Base-by-base conservation (phyloP, 2,113 vertebrate species). In the Corapipo altera region DNA sequence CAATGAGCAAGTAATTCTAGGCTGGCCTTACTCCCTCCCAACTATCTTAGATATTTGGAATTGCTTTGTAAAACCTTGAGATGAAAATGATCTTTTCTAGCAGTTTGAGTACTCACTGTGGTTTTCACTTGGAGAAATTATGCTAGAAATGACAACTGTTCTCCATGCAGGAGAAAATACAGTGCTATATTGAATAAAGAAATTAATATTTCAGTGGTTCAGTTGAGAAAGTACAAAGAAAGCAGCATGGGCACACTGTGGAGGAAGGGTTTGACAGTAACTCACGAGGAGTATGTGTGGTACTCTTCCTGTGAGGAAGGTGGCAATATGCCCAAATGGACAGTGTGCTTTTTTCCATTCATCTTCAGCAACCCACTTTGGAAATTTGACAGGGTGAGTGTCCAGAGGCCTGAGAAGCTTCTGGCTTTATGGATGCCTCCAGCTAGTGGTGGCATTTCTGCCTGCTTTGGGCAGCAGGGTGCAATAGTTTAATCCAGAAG, bases 61-160 rank as follows among this genome's bases (percentile, higher is more conserved):
- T 81, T 73, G 19, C 52, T 89, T 92, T 87, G 84, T 65, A 82
- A 87, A 92, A 93, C 65, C 24, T 94, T 92, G 44, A 87, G n/a
- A 77, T 85, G 65, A 94, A 92, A 95, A 62, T 27, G 1, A 62
- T 89, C 41, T 76, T 86, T 85, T 17, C 28, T 84, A 74, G 80
- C 57, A 35, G 51, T 77, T 90, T 0, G 6, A 86, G 65, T 81
- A 75, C 48, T 95, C 51, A 12, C 35, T 89, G 55, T 72, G 84
- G 65, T 93, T 95, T 96, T 39, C n/a, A 41, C 37, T 87, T 71
- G 41, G 52, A 95, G 49, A 91, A 89, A 32, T 74, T 70, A 43
- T 11, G 2, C 24, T 89, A 69, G 61, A 89, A 95, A 65, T 79
- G 9, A 23, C 57, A 82, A 59, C 35, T 64, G 12, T 72, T 87